A percentile compares a stretch with the other conserved stretches of the same genome.
Conservation (phyloP, 2,113 vertebrate species). For the Hemiscyllium ocellatum region DNA sequence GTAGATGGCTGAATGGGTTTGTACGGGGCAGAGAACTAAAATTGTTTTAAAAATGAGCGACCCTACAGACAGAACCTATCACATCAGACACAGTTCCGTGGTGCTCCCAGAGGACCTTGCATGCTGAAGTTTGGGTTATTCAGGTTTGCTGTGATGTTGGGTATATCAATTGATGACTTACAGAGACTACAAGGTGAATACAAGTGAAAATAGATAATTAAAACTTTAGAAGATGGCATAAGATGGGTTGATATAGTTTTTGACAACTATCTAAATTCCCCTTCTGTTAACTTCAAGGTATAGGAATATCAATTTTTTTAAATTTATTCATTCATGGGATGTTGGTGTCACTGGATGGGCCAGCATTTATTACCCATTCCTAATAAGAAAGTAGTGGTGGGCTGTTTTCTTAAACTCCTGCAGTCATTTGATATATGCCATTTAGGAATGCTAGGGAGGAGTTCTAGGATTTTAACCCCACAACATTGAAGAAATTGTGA, state of each 20-base stretch:
- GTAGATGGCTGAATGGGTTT: not conserved
- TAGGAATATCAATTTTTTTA: not conserved
- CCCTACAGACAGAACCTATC: not conserved
- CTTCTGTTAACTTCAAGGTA: not conserved
- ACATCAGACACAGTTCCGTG: not conserved
- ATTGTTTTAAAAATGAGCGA: not conserved
- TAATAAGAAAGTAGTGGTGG: too few species aligned
- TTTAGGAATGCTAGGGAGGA: too few species aligned
- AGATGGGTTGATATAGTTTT: not conserved
- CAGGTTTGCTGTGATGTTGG: not conserved
- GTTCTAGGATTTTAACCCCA: too few species aligned
- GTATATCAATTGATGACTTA: not conserved
- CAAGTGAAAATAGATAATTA: not conserved
- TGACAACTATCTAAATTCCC: not conserved
- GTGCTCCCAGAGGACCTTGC: not conserved
- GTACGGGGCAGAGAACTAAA: not conserved
- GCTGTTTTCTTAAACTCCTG: too few species aligned
- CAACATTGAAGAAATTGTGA: too few species aligned
- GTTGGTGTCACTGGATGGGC: too few species aligned
- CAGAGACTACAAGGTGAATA: not conserved
- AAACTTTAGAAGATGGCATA: not conserved
- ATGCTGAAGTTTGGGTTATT: not conserved
- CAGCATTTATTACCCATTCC: too few species aligned
- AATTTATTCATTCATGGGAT: too few species aligned
- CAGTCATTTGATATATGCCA: too few species aligned